Evolutionary conservation across 2,113 vertebrate genomes (phyloP).

Genomic region (Martes martes): DNA sequence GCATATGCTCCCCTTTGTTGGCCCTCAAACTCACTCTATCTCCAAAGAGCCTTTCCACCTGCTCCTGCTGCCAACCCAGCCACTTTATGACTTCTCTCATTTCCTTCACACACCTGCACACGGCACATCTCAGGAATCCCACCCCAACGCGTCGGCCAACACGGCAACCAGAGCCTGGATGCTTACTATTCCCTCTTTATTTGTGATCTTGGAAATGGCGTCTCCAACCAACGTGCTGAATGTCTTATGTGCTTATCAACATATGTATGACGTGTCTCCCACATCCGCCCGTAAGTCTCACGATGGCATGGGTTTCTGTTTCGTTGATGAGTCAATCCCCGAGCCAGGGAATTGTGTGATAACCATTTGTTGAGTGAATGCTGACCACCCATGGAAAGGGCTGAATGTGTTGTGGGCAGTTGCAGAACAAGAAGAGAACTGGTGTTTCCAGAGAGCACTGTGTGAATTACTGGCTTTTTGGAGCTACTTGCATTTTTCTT

Average conservation of each 20-base stretch:
- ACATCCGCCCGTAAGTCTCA: neutral
- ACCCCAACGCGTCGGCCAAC: neutral
- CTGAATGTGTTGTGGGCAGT: no score
- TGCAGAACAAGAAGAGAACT: neutral
- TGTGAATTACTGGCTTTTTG: neutral
- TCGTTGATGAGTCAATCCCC: fast-evolving
- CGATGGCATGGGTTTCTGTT: no score
- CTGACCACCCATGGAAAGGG: no score
- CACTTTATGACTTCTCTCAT: no score
- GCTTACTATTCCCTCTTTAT: neutral
- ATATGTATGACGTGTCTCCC: neutral
- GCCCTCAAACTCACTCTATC: fast-evolving
- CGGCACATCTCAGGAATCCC: neutral
- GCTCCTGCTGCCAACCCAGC: fast-evolving
- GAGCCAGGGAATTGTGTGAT: neutral
- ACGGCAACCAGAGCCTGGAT: neutral
- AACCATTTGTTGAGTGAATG: neutral
- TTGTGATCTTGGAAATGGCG: neutral
- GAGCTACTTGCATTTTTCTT: neutral
- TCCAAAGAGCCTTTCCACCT: neutral
- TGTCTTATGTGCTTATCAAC: no score
- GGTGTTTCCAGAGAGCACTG: fast-evolving
- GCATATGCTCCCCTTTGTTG: fast-evolving
- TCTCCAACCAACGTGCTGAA: neutral
- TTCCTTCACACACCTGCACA: no score